phyloP scores from a whole-genome alignment of 2,888 invertebrate species.

The Campaea margaritaria region DNA sequence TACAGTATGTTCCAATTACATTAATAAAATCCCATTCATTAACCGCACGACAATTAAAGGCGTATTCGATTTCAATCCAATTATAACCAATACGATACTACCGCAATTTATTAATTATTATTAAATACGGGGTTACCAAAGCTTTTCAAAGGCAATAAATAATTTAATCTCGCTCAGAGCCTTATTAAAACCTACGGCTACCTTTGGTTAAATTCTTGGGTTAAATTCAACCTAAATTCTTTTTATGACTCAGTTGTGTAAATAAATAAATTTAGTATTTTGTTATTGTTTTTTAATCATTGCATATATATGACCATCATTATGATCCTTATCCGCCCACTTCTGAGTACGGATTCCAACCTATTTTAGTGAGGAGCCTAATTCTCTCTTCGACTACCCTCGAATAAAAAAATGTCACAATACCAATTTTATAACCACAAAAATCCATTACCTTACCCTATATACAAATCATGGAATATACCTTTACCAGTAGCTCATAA shows the following conservation, averaged over 20 bases:
- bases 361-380: no score
- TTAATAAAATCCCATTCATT: neutral
- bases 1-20: neutral
- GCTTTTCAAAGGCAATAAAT: slow-evolving; percentile 33
- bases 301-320: no score
- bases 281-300: neutral
- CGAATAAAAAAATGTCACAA: neutral
- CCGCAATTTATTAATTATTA: slow-evolving; percentile 20
- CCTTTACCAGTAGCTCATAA: slow-evolving; percentile 16
- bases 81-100: slow-evolving; percentile 24
- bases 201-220: slow-evolving; percentile 28
- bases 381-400: neutral
- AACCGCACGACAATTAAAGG: neutral
- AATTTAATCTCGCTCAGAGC: slow-evolving; percentile 38
- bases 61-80: slow-evolving; percentile 19
- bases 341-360: no score
- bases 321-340: no score
- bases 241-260: slow-evolving; percentile 14
- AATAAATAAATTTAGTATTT: no score
- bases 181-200: slow-evolving; percentile 37
- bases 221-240: slow-evolving; percentile 20
- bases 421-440: neutral
- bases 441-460: no score
- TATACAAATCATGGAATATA: slow-evolving; percentile 15
- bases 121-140: slow-evolving; percentile 10